Percentiles rank a stretch among this genome's conserved stretches.
These are phyloP conservation scores for Notodonta ziczac DNA, from an alignment of 2,888 invertebrate species.

Conservation along the genomic window DNA sequence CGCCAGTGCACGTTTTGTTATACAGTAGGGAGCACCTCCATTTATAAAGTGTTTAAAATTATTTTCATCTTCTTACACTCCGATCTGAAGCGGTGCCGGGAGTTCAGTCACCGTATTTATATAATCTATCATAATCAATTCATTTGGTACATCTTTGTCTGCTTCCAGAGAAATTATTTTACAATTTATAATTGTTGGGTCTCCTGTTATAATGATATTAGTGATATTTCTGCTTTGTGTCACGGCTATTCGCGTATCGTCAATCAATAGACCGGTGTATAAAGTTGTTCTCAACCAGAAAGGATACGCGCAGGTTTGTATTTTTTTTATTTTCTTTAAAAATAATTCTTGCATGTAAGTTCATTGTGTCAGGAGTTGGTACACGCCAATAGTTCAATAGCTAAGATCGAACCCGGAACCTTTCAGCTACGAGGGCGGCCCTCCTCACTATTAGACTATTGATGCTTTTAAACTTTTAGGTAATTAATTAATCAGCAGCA, in stretches of 20 bases:
- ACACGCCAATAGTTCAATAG: too few species aligned
- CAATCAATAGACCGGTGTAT: conserved; percentile 77
- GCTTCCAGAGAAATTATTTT: too few species aligned
- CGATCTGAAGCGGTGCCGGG: neutral
- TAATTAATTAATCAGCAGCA: conserved; percentile 1
- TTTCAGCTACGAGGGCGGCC: too few species aligned
- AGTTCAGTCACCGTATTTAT: neutral
- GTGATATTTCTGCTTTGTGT: conserved; percentile 41
- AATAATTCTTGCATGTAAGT: too few species aligned
- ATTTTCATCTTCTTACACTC: neutral
- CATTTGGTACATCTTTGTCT: too few species aligned
- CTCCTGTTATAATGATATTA: conserved; percentile 14
- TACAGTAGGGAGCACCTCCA: conserved; percentile 49
- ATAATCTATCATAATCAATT: too few species aligned
- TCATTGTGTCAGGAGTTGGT: too few species aligned
- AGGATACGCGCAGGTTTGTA: conserved; percentile 87
- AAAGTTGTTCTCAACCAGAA: conserved; percentile 87
- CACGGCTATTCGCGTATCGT: conserved; percentile 35
- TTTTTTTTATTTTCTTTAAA: neutral
- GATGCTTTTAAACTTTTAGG: too few species aligned
- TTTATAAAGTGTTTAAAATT: conserved; percentile 3
- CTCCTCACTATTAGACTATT: too few species aligned
- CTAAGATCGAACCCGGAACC: too few species aligned
- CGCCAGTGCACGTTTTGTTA: conserved; percentile 57
- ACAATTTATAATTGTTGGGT: neutral